Conservation (phyloP, 2,113 vertebrate species). For the Nothobranchius kuhntae region DNA sequence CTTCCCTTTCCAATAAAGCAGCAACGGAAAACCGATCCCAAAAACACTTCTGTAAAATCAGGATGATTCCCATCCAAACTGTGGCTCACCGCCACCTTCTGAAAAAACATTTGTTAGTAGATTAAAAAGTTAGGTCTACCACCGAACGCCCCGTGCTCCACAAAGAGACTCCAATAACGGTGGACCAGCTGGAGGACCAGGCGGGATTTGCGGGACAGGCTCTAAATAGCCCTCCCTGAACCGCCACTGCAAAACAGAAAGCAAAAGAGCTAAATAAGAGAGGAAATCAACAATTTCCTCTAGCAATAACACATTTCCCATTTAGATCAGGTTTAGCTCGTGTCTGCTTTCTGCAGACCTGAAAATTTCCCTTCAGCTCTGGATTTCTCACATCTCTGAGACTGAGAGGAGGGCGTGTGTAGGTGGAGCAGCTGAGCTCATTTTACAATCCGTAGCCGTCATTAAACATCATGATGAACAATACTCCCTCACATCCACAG, state of each 20-base stretch:
- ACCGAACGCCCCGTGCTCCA: background rate
- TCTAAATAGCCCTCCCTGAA: slow-evolving; percentile 15
- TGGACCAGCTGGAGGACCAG: slow-evolving; percentile 54
- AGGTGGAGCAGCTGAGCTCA: slow-evolving; percentile 54
- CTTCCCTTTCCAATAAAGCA: slow-evolving; percentile 44
- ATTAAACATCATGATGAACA: slow-evolving; percentile 27
- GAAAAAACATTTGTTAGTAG: slow-evolving; percentile 21
- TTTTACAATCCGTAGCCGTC: slow-evolving; percentile 25
- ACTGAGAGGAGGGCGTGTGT: slow-evolving; percentile 25
- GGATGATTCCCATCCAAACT: slow-evolving; percentile 45
- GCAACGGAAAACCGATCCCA: slow-evolving; percentile 37
- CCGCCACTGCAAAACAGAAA: slow-evolving; percentile 3
- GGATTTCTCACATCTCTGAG: slow-evolving; percentile 10
- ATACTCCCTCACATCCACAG: slow-evolving; percentile 19
- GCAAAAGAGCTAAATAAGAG: slow-evolving; percentile 5
- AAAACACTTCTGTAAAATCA: slow-evolving; percentile 7
- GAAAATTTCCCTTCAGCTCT: slow-evolving; percentile 1
- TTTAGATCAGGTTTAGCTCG: background rate
- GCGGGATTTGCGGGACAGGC: slow-evolving; percentile 51
- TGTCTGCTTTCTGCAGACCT: slow-evolving; percentile 8
- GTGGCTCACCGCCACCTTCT: slow-evolving; percentile 52
- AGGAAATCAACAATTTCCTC: slow-evolving; percentile 48
- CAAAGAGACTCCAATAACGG: slow-evolving; percentile 12
- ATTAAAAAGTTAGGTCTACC: background rate
- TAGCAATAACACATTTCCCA: slow-evolving; percentile 31